phyloP scores from a whole-genome alignment of 2,888 invertebrate genomes.

The Tuberolachnus salignus region DNA sequence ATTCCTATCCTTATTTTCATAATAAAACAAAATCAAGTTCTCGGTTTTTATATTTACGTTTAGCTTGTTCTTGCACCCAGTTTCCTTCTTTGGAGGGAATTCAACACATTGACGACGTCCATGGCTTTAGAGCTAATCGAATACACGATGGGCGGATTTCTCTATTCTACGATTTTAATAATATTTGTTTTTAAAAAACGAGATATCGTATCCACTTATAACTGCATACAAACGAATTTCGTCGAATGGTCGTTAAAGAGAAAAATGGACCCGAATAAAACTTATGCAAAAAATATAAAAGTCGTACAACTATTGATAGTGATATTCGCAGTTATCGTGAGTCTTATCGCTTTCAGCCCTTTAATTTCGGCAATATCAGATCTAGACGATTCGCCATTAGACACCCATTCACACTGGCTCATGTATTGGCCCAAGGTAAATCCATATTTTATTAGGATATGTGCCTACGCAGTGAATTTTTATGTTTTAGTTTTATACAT shows the following conservation, averaged over 20 bases:
- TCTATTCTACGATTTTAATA: background rate
- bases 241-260: background rate
- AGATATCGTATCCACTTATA: background rate
- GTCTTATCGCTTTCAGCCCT: background rate
- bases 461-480: background rate
- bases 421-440: background rate
- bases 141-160: background rate
- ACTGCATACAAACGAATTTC: background rate
- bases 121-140: background rate
- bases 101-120: background rate
- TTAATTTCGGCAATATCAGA: background rate
- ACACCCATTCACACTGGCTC: background rate
- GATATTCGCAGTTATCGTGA: background rate
- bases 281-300: background rate
- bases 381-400: background rate
- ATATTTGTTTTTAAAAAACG: background rate
- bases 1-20: too few species aligned
- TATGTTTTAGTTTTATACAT: too few species aligned
- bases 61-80: background rate
- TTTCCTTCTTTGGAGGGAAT: background rate
- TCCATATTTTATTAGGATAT: background rate
- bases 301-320: background rate
- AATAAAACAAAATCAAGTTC: background rate
- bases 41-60: background rate
- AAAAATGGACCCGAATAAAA: background rate